A percentile compares a stretch with the other conserved stretches of the same genome.
Evolutionary conservation across 2,888 invertebrate genomes (phyloP).

Genomic region (Balanococcus diminutus): DNA sequence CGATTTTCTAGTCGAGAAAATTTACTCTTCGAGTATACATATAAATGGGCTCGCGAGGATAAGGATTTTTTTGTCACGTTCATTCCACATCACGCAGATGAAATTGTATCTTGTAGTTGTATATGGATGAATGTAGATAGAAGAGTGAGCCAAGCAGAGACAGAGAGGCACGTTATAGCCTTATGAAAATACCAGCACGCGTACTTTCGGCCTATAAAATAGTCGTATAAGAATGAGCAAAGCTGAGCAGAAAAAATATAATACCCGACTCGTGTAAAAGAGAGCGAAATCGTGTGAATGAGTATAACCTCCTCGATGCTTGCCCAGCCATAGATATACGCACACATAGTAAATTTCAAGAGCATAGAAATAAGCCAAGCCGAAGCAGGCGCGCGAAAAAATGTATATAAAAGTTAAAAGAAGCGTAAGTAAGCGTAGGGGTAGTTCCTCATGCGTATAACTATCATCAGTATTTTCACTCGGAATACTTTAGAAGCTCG

Average conservation of each 20-base stretch:
- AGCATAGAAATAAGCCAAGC: not conserved
- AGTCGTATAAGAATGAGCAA: not conserved
- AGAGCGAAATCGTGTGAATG: conserved; percentile 24
- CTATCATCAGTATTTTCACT: conserved; percentile 42
- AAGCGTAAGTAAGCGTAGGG: conserved; percentile 35
- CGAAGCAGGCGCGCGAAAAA: conserved; percentile 6
- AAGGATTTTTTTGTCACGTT: not conserved
- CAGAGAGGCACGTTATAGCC: not conserved
- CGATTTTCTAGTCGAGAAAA: not conserved
- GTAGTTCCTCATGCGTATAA: conserved; percentile 40
- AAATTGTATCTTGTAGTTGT: not conserved
- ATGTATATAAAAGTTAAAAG: conserved; percentile 29
- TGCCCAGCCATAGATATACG: too few relatives aligned
- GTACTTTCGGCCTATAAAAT: conserved; percentile 15
- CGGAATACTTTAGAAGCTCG: conserved; percentile 19
- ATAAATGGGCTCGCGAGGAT: not conserved
- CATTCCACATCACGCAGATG: not conserved
- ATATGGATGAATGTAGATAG: not conserved
- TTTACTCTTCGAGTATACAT: not conserved
- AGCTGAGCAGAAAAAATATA: not conserved
- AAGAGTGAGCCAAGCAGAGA: too few relatives aligned
- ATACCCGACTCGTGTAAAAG: not conserved
- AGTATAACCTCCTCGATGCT: not conserved
- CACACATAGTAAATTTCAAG: conserved; percentile 38
- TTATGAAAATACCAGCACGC: not conserved